Percentiles rank a stretch among this genome's conserved stretches.
Evolutionary conservation across 2,888 invertebrate species (phyloP).

Genomic region (Norana najaformis): DNA sequence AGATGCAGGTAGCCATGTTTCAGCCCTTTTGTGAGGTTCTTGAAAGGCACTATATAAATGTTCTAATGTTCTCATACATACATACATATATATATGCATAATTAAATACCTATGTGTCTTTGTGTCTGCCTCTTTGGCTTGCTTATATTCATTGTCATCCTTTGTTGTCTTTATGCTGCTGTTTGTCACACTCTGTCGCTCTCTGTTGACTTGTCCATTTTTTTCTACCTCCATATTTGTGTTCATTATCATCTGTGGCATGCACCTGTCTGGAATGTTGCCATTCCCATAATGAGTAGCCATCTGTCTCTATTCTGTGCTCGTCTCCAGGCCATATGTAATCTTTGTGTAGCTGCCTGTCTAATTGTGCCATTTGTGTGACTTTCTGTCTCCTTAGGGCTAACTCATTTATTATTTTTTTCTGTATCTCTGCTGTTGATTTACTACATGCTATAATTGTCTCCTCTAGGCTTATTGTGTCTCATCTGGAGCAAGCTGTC

Average conservation of each 20-base stretch:
- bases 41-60: not conserved
- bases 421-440: not conserved
- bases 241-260: not conserved
- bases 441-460: not conserved
- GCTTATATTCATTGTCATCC: too few relatives aligned
- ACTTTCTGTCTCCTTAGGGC: not conserved
- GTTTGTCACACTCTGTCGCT: too few relatives aligned
- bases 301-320: too few relatives aligned
- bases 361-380: too few relatives aligned
- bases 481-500: slow-evolving; percentile 48
- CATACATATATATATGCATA: not conserved
- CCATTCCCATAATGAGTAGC: too few relatives aligned
- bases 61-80: not conserved
- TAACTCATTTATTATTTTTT: not conserved
- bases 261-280: too few relatives aligned
- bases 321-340: too few relatives aligned
- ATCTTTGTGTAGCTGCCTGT: not conserved
- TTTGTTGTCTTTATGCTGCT: too few relatives aligned
- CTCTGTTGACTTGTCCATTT: too few relatives aligned
- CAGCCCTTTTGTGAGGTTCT: not conserved
- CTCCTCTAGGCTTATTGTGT: slow-evolving; percentile 41
- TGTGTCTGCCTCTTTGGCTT: too few relatives aligned
- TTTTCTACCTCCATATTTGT: too few relatives aligned
- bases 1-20: too few relatives aligned
- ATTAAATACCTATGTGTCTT: not conserved